Conservation (phyloP, 2,113 vertebrate species). For the Rhinoptilus africanus region DNA sequence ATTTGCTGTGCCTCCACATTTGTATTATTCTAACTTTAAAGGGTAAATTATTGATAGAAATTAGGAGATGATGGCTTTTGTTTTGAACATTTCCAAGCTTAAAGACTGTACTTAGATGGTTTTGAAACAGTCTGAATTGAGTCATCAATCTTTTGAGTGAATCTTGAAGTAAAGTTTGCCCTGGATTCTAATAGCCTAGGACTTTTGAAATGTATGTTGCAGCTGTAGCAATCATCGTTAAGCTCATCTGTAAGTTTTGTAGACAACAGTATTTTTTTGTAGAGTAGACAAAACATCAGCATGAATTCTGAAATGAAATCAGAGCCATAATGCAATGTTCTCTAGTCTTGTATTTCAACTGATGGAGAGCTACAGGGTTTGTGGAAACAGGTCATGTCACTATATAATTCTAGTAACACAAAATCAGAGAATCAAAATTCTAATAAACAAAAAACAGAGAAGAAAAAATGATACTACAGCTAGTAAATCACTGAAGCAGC, state of each 20-base stretch:
- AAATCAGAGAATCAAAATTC: not conserved
- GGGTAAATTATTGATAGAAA: not conserved
- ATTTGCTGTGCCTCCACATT: not conserved
- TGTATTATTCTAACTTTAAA: not conserved
- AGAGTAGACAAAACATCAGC: not conserved
- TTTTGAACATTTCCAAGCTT: not conserved
- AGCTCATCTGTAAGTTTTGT: not conserved
- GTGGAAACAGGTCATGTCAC: not conserved
- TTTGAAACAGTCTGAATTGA: conserved; percentile 35
- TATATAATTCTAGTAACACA: not conserved
- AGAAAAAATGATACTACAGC: not conserved
- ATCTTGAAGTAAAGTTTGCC: not conserved
- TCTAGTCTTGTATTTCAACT: not conserved
- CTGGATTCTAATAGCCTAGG: not conserved
- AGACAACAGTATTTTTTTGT: not conserved
- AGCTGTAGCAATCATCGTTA: conserved; percentile 9
- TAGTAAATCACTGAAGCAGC: not conserved
- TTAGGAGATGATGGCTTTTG: not conserved
- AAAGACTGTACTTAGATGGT: not conserved
- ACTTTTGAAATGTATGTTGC: not conserved
- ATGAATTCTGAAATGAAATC: not conserved
- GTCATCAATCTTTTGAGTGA: conserved; percentile 24
- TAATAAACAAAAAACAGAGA: not conserved
- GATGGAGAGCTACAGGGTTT: not conserved
- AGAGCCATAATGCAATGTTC: not conserved